Evolutionary conservation across 1,140 invertebrate species (phyloP).

Genomic region (Drosophila funebris): DNA sequence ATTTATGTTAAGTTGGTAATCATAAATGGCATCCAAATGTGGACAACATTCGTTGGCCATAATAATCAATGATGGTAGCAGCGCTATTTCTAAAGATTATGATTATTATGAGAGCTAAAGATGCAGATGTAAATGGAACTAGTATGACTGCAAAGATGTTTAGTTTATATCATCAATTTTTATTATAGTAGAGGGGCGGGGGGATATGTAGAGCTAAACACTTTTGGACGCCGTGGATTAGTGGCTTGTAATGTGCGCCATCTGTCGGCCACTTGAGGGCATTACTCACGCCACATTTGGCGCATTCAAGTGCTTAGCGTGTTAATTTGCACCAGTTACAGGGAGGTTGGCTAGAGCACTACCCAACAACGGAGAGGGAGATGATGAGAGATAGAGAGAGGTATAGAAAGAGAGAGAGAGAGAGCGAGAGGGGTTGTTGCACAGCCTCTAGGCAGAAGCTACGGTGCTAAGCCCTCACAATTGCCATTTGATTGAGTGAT

Average conservation of each 20-base stretch:
- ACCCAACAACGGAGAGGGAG: neutral
- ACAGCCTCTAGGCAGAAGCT: constrained; percentile 16
- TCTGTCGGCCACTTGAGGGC: constrained; percentile 76
- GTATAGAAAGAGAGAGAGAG: constrained; percentile 5
- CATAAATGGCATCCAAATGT: constrained; percentile 64
- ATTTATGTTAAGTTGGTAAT: constrained; percentile 81
- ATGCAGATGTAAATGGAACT: constrained; percentile 8
- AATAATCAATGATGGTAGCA: constrained; percentile 50
- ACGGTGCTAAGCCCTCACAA: constrained; percentile 71
- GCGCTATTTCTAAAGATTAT: constrained; percentile 28
- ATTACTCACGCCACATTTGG: constrained; percentile 81
- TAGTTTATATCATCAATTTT: constrained; percentile 66
- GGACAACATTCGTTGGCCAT: constrained; percentile 56
- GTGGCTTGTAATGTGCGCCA: constrained; percentile 75
- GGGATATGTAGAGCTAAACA: neutral
- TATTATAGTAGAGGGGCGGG: constrained; percentile 11
- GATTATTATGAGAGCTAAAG: neutral
- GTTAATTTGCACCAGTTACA: constrained; percentile 72
- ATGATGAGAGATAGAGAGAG: constrained; percentile 3
- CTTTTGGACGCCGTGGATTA: constrained; percentile 49
- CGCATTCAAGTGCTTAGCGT: constrained; percentile 79
- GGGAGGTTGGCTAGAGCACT: neutral
- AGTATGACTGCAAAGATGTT: constrained; percentile 50
- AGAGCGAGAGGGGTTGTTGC: constrained; percentile 34
- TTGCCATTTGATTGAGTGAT: constrained; percentile 82